phyloP scores from a whole-genome alignment of 2,888 invertebrate species.

The Buathra laborator region DNA sequence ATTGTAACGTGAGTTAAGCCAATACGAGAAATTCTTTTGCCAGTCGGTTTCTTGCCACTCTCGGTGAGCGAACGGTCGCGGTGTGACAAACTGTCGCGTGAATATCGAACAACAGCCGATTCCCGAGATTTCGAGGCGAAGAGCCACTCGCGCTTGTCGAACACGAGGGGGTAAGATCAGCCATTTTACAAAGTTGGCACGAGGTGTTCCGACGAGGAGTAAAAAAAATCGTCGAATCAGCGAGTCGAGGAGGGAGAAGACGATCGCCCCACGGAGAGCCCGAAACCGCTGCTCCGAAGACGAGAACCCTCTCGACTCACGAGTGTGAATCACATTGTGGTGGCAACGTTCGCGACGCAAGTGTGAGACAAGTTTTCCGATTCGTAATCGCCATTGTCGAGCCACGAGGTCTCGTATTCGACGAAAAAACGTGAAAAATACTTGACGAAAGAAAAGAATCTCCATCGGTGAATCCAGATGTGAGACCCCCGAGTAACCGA shows the following conservation, averaged over 20 bases:
- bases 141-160: not conserved
- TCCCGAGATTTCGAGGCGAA: constrained; percentile 36
- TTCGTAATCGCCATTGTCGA: constrained; percentile 8
- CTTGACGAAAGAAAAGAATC: not conserved
- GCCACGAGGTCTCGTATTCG: constrained; percentile 16
- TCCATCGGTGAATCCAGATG: constrained; percentile 38
- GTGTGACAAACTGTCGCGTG: constrained; percentile 1
- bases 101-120: not conserved
- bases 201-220: constrained; percentile 37
- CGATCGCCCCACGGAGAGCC: constrained; percentile 18
- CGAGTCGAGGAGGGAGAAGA: constrained; percentile 39
- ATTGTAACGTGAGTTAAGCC: constrained; percentile 62
- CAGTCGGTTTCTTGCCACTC: constrained; percentile 58
- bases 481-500: constrained; percentile 43
- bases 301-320: constrained; percentile 31
- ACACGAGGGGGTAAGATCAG: constrained; percentile 46
- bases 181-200: constrained; percentile 58
- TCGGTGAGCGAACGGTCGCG: constrained; percentile 6
- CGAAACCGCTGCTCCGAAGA: not conserved
- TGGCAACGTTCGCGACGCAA: constrained; percentile 20
- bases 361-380: not conserved
- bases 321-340: constrained; percentile 56
- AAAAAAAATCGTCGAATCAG: constrained; percentile 59
- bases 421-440: not conserved
- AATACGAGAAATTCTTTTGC: constrained; percentile 5